phyloP scores from a whole-genome alignment of 1,140 invertebrate genomes.

The Acromyrmex echinatior region DNA sequence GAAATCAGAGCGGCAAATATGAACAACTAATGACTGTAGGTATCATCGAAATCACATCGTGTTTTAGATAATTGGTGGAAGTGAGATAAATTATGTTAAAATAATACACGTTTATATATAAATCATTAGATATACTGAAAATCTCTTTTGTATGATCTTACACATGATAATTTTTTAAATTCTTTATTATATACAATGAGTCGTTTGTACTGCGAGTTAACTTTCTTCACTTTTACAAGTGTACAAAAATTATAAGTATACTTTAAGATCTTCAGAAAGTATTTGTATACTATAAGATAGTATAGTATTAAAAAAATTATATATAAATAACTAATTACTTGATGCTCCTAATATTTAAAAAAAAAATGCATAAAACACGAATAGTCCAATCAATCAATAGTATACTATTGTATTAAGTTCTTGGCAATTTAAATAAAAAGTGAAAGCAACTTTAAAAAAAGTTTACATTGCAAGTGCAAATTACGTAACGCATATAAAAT shows the following conservation, averaged over 20 bases:
- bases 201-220: no score
- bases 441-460: not conserved
- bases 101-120: not conserved
- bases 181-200: no score
- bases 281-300: no score
- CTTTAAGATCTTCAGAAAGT: no score
- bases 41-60: not conserved
- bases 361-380: no score
- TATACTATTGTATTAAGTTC: not conserved
- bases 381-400: not conserved
- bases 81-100: not conserved
- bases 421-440: not conserved
- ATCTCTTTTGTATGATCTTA: not conserved
- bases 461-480: not conserved
- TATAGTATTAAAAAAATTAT: no score
- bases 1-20: constrained; percentile 41
- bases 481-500: not conserved
- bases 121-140: not conserved
- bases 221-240: no score
- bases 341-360: no score
- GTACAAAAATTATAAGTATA: no score
- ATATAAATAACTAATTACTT: no score
- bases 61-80: not conserved
- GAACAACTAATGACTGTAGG: not conserved
- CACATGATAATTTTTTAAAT: not conserved